These are phyloP conservation scores for Archegozetes longisetosus DNA, from an alignment of 1,140 invertebrate species.

Conservation along the genomic window DNA sequence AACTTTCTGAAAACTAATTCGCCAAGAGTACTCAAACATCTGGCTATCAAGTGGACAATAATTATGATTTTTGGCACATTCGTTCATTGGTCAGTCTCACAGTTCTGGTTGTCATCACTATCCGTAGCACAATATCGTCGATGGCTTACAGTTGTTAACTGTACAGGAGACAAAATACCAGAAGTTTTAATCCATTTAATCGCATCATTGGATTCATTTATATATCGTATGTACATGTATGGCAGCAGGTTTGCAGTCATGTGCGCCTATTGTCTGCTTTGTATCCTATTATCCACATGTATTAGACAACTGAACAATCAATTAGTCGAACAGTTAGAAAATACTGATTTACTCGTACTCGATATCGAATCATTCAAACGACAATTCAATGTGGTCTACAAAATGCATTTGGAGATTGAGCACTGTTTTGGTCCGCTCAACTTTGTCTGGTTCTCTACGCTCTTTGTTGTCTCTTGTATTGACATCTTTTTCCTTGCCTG, in stretches of 20 bases:
- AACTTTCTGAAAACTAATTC: neutral
- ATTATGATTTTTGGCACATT: conserved; percentile 1
- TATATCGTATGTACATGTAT: conserved; percentile 12
- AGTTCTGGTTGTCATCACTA: conserved; percentile 8
- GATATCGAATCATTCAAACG: conserved; percentile 3
- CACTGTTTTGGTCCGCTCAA: conserved; percentile 10
- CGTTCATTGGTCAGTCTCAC: conserved; percentile 2
- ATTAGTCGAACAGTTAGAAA: neutral
- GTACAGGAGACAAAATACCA: neutral
- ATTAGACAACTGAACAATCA: neutral
- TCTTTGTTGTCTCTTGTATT: conserved; percentile 11
- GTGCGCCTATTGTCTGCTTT: conserved; percentile 12
- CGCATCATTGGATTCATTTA: conserved; percentile 6
- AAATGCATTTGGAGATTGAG: conserved; percentile 10
- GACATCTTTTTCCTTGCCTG: conserved; percentile 12
- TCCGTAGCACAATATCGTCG: neutral
- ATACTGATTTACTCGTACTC: neutral
- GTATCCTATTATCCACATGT: conserved; percentile 4
- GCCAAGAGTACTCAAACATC: neutral
- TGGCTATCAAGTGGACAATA: neutral
- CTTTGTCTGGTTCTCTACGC: conserved; percentile 8
- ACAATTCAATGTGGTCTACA: conserved; percentile 8
- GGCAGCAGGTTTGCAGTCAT: neutral
- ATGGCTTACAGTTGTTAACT: conserved; percentile 3
- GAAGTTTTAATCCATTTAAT: conserved; percentile 1